Evolutionary conservation across 2,888 invertebrate genomes (phyloP), one percentile per base, ranked within the genome.

Genomic region (Norana najaformis): DNA sequence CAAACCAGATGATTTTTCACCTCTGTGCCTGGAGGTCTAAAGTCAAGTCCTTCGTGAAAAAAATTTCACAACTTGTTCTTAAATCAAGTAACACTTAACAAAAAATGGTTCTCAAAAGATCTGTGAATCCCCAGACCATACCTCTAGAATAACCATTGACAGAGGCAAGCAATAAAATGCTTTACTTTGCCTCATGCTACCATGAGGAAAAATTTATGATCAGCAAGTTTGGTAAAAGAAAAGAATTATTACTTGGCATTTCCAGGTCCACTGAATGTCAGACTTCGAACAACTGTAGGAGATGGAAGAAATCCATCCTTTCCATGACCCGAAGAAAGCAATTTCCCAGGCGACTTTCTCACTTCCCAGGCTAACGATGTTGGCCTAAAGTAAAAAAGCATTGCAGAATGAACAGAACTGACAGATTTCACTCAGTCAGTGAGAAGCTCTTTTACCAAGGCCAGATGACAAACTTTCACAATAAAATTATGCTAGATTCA

Each of bases 301-400:
- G 35, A 69, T 18, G 89, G 90, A 35, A 47, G 37, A n/a, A 88
- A 37, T 20, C 47, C 88, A 18, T 89, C 90, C 38, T 38, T 83
- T 39, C 47, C 88, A 83, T 90, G 88, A 36, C 38, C n/a, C 3
- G 47, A 34, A 90, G 89, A 38, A 90, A 92, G 91, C 39, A 85
- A 47, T 82, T 95, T 95, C 30, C 94, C 94, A 2, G 95, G 95
- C 0, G 95, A 97, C 95, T 98, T 99, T 91, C 98, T 96, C 83
- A 99, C 97, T 95, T 98, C 98, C 99, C 99, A 99, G 0, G 99
- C 97, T 90, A 99, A 95, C 35, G 98, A 98, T 88, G 97, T 97
- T 0, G 98, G 98, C 90, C 95, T 95, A 92, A 89, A 39, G 69
- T 53, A 69, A 69, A n/a, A 30, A 47, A 69, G n/a, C 30, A 69